Percentiles rank a stretch among this genome's conserved stretches.
phyloP scores from a whole-genome alignment of 2,888 invertebrate genomes.

The Neoascia interrupta region DNA sequence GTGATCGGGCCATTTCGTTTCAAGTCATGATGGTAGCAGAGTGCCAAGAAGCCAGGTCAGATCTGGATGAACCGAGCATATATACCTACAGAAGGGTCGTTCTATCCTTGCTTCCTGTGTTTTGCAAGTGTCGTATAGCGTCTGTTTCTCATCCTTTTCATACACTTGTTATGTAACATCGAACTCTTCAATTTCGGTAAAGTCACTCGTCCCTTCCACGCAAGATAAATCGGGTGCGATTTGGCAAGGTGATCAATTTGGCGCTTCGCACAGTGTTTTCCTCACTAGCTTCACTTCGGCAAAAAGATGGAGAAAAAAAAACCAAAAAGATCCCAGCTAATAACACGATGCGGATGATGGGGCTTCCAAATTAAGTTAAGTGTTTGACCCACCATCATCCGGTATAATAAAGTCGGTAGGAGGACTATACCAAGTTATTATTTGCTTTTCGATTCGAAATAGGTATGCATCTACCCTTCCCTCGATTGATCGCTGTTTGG shows the following conservation, averaged over 20 bases:
- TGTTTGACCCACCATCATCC: constrained; percentile 72
- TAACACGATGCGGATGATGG: constrained; percentile 71
- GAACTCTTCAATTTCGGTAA: constrained; percentile 46
- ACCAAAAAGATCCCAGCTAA: constrained; percentile 31
- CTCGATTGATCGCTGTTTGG: constrained; percentile 51
- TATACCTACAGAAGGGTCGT: not conserved
- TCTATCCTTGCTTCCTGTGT: not conserved
- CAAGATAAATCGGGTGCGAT: constrained; percentile 46
- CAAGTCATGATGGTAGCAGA: too few relatives aligned
- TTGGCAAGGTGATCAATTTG: constrained; percentile 79
- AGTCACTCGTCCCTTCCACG: constrained; percentile 18
- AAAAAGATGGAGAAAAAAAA: not conserved
- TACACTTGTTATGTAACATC: constrained; percentile 28
- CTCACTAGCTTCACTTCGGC: constrained; percentile 70
- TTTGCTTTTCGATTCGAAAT: constrained; percentile 57
- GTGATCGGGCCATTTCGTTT: constrained; percentile 49
- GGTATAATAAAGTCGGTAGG: constrained; percentile 68
- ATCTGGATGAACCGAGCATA: too few relatives aligned
- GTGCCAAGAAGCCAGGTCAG: constrained; percentile 7
- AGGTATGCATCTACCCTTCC: too few relatives aligned
- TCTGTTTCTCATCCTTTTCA: constrained; percentile 11
- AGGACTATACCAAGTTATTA: constrained; percentile 54
- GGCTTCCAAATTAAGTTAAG: constrained; percentile 79
- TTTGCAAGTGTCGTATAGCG: too few relatives aligned
- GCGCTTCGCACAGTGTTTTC: constrained; percentile 77